These are phyloP conservation scores for Cryptotermes secundus DNA, from an alignment of 1,140 invertebrate genomes.

Conservation along the genomic window DNA sequence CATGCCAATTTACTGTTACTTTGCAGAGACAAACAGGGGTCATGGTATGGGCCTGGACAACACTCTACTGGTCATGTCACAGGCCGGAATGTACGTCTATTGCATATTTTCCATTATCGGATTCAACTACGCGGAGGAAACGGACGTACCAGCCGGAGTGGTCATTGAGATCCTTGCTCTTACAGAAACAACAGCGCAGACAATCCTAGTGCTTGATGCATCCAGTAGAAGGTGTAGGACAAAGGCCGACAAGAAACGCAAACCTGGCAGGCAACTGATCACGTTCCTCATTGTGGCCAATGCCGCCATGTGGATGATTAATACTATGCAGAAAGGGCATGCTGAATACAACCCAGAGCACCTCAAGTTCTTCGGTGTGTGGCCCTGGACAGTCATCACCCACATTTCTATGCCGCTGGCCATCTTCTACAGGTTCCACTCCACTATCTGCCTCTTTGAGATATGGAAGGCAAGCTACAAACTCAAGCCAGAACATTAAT, in stretches of 20 bases:
- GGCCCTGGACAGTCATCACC: constrained; percentile 85
- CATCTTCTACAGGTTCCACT: constrained; percentile 84
- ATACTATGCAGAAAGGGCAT: constrained; percentile 79
- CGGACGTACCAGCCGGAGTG: constrained; percentile 53
- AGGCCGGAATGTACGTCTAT: constrained; percentile 86
- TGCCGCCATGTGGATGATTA: constrained; percentile 84
- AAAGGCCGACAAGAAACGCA: constrained; percentile 60
- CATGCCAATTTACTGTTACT: no score
- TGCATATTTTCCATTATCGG: constrained; percentile 84
- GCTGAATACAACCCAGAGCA: constrained; percentile 77
- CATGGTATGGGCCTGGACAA: constrained; percentile 74
- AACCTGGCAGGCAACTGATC: constrained; percentile 79
- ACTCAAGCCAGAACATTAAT: constrained; percentile 36
- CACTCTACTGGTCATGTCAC: constrained; percentile 79
- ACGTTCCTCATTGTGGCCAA: constrained; percentile 83
- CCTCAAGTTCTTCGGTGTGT: constrained; percentile 75
- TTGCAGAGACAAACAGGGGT: constrained; percentile 43
- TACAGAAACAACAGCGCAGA: constrained; percentile 71
- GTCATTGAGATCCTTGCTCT: constrained; percentile 61
- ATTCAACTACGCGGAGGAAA: constrained; percentile 67
- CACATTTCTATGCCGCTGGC: constrained; percentile 82
- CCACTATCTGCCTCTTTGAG: constrained; percentile 78
- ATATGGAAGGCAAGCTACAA: constrained; percentile 73
- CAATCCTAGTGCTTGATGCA: constrained; percentile 79
- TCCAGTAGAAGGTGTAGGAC: constrained; percentile 67